Conservation (phyloP, 2,797 vertebrate genomes). For the Alcedo quadribrachys region DNA sequence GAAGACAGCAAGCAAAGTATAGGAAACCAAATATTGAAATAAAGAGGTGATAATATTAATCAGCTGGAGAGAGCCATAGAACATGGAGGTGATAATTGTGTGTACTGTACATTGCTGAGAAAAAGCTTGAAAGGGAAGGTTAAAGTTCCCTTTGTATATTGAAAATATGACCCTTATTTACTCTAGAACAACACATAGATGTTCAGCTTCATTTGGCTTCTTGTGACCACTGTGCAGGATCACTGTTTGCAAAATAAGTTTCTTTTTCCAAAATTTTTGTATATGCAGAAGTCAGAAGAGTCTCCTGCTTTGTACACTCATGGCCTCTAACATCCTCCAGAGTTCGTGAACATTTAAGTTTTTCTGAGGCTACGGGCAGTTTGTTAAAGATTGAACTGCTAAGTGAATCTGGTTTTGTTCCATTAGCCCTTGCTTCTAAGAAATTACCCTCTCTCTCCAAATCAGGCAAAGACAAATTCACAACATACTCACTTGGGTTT, state of each 20-base stretch:
- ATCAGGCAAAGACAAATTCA: not conserved
- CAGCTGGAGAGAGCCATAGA: conserved; percentile 32
- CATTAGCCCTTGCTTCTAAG: not conserved
- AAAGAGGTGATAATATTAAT: conserved; percentile 57
- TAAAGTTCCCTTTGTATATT: not conserved
- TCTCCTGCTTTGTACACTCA: not conserved
- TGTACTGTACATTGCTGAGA: conserved; percentile 11
- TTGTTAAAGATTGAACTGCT: not conserved
- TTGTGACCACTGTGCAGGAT: not conserved
- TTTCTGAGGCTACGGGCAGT: not conserved
- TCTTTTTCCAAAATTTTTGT: not conserved
- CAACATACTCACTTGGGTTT: not conserved
- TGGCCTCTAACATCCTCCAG: not conserved
- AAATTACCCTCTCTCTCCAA: not conserved
- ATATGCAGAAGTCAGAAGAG: not conserved
- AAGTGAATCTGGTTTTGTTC: not conserved
- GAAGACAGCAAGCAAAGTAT: not conserved
- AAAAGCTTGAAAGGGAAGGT: conserved; percentile 37
- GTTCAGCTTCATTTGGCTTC: not conserved
- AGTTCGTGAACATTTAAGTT: not conserved
- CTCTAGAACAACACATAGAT: not conserved
- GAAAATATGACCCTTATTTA: not conserved
- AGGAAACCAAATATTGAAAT: conserved; percentile 47
- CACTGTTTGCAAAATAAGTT: not conserved
- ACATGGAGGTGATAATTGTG: conserved; percentile 38